Base-by-base conservation (phyloP, 2,888 invertebrate genomes). In the Clepsis dumicolana region DNA sequence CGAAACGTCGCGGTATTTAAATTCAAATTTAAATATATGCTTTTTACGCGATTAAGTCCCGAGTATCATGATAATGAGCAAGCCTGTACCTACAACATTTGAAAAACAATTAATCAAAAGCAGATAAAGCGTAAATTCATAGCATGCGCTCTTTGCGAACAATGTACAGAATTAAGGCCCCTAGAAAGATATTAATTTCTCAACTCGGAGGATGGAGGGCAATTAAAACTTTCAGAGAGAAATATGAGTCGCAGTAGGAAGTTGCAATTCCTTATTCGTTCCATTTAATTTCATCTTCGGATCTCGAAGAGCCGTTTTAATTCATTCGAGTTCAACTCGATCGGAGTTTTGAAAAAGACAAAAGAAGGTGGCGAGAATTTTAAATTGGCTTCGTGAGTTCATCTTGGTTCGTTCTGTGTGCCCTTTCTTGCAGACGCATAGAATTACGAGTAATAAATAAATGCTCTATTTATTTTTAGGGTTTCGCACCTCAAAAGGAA, bases 211-310 rank as follows among this genome's bases (percentile, higher is more conserved):
- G 83, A 86, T 84, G 82, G 84, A 83, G 82, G 87, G 84, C 87
- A 90, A 90, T 90, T 90, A 88, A 88, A 90, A 90, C 84, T 90
- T 89, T 71, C 74, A 76, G 79, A 80, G 78, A 77, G 82, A 82
- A 87, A 84, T 80, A 80, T 81, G 81, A 79, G 77, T 75, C 75
- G 75, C 73, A 73, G 71, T 68, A 73, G 76, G 76, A 85, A 86
- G 80, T 86, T 82, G 80, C 85, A 80, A 83, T 81, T 83, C 80
- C 82, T 80, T 79, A 83, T 84, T 83, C 80, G 84, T 84, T 83
- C 73, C 75, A 81, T 85, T 87, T 82, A 83, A 86, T 86, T 84
- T 80, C 78, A 84, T 84, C 81, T 83, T 77, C 71, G 73, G 70
- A 73, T 76, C 75, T 73, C 59, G 73, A 67, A 73, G 72, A 73